Evolutionary conservation across 1,140 invertebrate species (phyloP).

Genomic region (Neomicropteryx cornuta): DNA sequence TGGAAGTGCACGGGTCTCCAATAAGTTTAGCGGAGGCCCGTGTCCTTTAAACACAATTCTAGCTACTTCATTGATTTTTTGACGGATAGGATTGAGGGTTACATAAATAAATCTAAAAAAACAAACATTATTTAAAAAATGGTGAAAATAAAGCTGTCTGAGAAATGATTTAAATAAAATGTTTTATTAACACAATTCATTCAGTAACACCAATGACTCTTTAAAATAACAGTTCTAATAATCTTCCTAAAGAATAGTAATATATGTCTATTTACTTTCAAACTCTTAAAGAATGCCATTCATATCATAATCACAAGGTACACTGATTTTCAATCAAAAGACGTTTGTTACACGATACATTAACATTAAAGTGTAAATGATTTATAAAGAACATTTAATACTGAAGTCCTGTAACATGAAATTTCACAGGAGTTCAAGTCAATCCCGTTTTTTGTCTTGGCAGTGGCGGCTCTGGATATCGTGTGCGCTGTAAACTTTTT

Average conservation of each 20-base stretch:
- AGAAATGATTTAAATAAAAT: no score
- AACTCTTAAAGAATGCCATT: slow-evolving; percentile 40
- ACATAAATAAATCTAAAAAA: no score
- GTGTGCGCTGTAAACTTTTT: no score
- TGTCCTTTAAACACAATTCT: no score
- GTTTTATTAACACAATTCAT: slow-evolving; percentile 48
- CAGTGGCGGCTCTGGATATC: no score
- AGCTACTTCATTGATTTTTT: no score
- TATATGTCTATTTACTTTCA: slow-evolving; percentile 9
- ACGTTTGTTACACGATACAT: slow-evolving; percentile 9
- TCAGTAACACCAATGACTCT: slow-evolving; percentile 44
- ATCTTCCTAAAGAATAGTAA: slow-evolving; percentile 13
- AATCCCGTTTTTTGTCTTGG: no score
- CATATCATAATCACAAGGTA: slow-evolving; percentile 41
- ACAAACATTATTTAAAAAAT: no score
- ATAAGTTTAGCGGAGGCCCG: no score
- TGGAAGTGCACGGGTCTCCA: no score
- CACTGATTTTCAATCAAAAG: slow-evolving; percentile 33
- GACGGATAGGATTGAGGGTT: no score
- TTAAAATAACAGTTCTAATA: slow-evolving; percentile 28
- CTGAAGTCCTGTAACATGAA: slow-evolving; percentile 11
- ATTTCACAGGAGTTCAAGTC: slow-evolving; percentile 8
- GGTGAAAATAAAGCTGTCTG: no score
- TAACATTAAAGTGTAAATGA: slow-evolving; percentile 15
- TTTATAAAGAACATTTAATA: slow-evolving; percentile 15